phyloP scores from a whole-genome alignment of 2,797 vertebrate genomes.

The Xiphorhynchus erythropygius region DNA sequence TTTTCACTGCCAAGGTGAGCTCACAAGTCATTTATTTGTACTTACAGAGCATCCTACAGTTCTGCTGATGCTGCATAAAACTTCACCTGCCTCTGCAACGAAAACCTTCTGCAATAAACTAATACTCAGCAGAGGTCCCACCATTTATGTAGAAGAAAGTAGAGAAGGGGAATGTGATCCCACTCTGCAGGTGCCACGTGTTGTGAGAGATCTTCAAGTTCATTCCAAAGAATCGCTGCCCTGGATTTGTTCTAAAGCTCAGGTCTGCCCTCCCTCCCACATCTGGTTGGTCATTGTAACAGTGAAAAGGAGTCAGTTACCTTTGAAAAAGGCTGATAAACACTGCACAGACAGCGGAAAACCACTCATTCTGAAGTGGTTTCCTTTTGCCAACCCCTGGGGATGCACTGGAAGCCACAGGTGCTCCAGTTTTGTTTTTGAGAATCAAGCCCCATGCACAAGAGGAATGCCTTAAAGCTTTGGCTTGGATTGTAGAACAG shows the following conservation, averaged over 20 bases:
- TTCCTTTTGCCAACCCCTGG: conserved; percentile 5
- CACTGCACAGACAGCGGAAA: conserved; percentile 11
- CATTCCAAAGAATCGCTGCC: neutral
- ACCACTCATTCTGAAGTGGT: conserved; percentile 14
- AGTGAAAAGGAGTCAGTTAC: neutral
- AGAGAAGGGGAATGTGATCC: neutral
- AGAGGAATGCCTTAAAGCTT: neutral
- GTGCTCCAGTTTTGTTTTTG: neutral
- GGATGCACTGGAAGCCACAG: neutral
- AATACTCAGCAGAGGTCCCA: neutral
- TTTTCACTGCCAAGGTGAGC: neutral
- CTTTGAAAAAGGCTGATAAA: neutral
- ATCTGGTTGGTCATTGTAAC: neutral
- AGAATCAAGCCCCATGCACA: neutral
- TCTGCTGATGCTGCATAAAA: neutral
- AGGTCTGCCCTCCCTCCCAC: neutral
- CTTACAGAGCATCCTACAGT: neutral
- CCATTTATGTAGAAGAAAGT: neutral
- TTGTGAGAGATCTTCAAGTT: neutral
- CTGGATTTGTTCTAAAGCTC: neutral
- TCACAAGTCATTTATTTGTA: neutral
- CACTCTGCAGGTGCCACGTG: neutral
- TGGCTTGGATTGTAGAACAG: neutral
- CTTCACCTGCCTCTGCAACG: neutral
- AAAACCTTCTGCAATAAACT: neutral